Percentiles rank a stretch among this genome's conserved stretches.
phyloP scores from a whole-genome alignment of 2,888 invertebrate species.

The Leucophora obtusa region DNA sequence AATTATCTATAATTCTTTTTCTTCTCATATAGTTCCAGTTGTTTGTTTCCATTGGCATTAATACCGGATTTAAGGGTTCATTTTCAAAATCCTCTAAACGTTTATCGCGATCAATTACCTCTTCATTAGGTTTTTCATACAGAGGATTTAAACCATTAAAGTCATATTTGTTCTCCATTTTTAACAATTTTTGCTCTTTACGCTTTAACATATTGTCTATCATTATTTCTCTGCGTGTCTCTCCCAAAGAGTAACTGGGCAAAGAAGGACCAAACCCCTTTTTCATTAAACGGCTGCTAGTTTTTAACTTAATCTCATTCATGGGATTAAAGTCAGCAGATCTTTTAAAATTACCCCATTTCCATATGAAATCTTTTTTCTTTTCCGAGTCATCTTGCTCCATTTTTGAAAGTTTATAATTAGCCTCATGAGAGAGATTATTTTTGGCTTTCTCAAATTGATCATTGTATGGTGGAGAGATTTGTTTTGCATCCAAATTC shows the following conservation, averaged over 20 bases:
- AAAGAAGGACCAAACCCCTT: constrained; percentile 74
- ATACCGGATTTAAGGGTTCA: neutral
- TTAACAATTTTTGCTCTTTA: constrained; percentile 51
- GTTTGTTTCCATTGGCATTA: neutral
- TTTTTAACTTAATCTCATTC: constrained; percentile 75
- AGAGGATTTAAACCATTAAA: neutral
- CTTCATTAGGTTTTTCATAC: neutral
- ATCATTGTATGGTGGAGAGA: constrained; percentile 62
- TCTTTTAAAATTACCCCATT: constrained; percentile 59
- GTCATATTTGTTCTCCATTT: neutral
- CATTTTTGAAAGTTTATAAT: constrained; percentile 77
- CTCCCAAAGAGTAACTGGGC: constrained; percentile 72
- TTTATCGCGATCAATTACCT: neutral
- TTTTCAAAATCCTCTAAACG: neutral
- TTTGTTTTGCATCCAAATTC: constrained; percentile 7
- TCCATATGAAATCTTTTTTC: constrained; percentile 31
- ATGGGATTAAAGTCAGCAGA: constrained; percentile 70
- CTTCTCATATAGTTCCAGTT: constrained; percentile 19
- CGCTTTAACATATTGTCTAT: constrained; percentile 67
- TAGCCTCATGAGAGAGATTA: constrained; percentile 77
- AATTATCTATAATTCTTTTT: constrained; percentile 15
- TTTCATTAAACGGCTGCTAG: constrained; percentile 73
- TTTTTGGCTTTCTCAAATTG: constrained; percentile 68
- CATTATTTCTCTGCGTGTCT: constrained; percentile 62
- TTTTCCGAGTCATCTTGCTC: constrained; percentile 75